Evolutionary conservation across 2,113 vertebrate genomes (phyloP), one percentile per base, ranked within the genome.

Genomic region (Siniperca chuatsi): DNA sequence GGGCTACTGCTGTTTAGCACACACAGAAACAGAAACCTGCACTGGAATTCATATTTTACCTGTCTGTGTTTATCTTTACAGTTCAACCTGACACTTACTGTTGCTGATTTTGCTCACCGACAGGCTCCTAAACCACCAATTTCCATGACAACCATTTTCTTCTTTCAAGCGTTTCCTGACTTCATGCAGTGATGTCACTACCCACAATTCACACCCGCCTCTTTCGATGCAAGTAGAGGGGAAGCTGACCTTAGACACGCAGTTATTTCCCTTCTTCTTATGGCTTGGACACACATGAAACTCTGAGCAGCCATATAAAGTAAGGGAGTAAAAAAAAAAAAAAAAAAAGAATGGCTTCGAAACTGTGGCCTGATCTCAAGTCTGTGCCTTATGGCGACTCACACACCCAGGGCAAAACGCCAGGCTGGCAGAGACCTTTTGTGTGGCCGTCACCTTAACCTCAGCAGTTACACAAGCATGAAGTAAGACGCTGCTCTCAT

Each of bases 121-220:
- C 68, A 64, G 33, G 1, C 40, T 35, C 29, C 23, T 55, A 35
- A 77, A 70, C 55, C 83, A 25, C 52, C 21, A 20, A 85, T 72
- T 83, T 79, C 80, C 70, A 78, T 86, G 82, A 78, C 82, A 88
- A 83, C 78, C 5, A 8, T 65, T 55, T 74, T 2, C 40, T 75
- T 75, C 33, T 73, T 50, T 73, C 33, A 21, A 75, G 66, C n/a
- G n/a, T 71, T 87, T 90, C 77, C 89, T 80, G 82, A 79, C 79
- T 54, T 85, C 52, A 86, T 35, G 23, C 29, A 6, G 6, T 89
- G 69, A 88, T 54, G 82, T 91, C 90, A 93, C 55, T 4, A 13
- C 0, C 18, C n/a, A 21, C 44, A 79, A 29, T 75, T 70, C 83
- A 78, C 81, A 83, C 62, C 57, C 15, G 44, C 62, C 62, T 81